Conservation (phyloP, 1,140 invertebrate species). For the Micrasema minimum region DNA sequence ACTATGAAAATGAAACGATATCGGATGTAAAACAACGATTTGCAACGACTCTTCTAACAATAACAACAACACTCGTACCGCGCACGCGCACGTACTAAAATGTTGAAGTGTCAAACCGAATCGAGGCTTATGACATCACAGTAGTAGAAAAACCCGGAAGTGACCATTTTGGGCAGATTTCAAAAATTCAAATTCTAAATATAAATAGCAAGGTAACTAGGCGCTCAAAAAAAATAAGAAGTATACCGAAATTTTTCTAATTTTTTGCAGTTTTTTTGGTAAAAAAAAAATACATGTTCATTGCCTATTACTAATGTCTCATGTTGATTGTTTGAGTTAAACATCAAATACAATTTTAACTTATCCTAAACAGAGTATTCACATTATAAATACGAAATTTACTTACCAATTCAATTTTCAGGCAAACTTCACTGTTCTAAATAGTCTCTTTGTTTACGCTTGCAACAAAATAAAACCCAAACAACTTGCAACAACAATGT, state of each 20-base stretch:
- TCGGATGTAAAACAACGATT: too few relatives aligned
- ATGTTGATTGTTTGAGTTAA: neutral
- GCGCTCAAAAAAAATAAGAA: too few relatives aligned
- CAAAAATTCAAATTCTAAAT: neutral
- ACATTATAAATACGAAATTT: constrained; percentile 1
- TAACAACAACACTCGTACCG: neutral
- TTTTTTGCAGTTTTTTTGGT: too few relatives aligned
- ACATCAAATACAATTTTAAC: constrained; percentile 3
- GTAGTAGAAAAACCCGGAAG: neutral
- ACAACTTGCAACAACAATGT: too few relatives aligned
- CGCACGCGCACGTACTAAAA: neutral
- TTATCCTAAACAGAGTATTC: neutral
- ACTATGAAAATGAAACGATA: too few relatives aligned
- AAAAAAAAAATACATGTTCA: neutral
- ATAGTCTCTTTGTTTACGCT: neutral
- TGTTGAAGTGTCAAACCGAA: too few relatives aligned
- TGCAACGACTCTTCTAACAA: too few relatives aligned
- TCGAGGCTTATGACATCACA: too few relatives aligned
- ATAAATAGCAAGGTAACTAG: neutral
- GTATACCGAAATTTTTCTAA: too few relatives aligned
- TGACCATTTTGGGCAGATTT: too few relatives aligned
- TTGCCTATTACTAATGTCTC: neutral
- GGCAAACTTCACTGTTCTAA: constrained; percentile 1
- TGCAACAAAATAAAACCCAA: neutral
- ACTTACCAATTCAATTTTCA: constrained; percentile 8